Evolutionary conservation across 2,888 invertebrate genomes (phyloP).

Genomic region (Himalopsyche kuldschensis): DNA sequence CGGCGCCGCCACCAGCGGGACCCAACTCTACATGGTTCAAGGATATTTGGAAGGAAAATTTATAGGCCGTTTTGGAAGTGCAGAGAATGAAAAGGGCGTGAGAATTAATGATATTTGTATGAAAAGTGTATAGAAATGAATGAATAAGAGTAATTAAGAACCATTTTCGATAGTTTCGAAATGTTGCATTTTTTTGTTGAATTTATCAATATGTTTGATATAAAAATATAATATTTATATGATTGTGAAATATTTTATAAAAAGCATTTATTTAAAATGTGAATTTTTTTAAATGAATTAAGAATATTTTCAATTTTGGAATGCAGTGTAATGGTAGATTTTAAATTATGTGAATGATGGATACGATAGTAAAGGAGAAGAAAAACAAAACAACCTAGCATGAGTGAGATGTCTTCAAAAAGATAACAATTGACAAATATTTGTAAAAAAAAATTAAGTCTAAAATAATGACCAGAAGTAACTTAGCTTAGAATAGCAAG

Average conservation of each 20-base stretch:
- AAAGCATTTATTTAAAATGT: background rate
- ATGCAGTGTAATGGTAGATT: background rate
- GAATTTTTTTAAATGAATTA: background rate
- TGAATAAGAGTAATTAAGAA: background rate
- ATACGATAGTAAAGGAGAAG: conserved; percentile 3
- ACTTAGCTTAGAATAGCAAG: background rate
- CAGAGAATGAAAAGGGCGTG: no score
- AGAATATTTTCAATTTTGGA: background rate
- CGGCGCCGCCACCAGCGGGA: conserved; percentile 40
- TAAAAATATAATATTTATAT: no score
- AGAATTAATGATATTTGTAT: background rate
- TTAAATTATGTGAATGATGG: background rate
- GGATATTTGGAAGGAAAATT: background rate
- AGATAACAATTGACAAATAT: background rate
- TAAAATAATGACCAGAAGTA: background rate
- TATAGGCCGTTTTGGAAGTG: background rate
- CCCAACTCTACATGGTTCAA: conserved; percentile 32
- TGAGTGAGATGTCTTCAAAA: conserved; percentile 24
- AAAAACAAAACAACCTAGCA: conserved; percentile 23
- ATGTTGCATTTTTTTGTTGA: background rate
- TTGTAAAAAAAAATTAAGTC: background rate
- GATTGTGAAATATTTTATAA: no score
- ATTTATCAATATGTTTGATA: no score
- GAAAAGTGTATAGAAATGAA: background rate
- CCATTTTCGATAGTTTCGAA: no score